Evolutionary conservation across 2,888 invertebrate genomes (phyloP).

Genomic region (Lasius fuliginosus): DNA sequence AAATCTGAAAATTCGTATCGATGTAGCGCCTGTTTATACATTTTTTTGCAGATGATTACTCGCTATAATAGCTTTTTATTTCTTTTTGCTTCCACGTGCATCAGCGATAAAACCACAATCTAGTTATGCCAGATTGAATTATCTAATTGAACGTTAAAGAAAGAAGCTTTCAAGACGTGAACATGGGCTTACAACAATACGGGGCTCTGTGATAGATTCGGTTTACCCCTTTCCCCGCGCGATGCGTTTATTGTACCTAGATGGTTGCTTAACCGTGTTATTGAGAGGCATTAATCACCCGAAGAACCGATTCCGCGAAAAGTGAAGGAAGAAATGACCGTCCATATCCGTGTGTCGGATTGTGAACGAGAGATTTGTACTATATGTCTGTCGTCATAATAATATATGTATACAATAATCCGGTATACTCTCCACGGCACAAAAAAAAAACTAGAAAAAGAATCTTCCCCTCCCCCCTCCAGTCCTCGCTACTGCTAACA

Average conservation of each 20-base stretch:
- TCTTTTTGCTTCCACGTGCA: slow-evolving; percentile 48
- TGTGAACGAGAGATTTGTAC: slow-evolving; percentile 72
- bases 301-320: slow-evolving; percentile 49
- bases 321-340: slow-evolving; percentile 64
- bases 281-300: slow-evolving; percentile 29
- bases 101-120: slow-evolving; percentile 51
- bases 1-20: slow-evolving; percentile 54
- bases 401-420: slow-evolving; percentile 51
- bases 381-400: slow-evolving; percentile 61
- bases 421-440: slow-evolving; percentile 60
- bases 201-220: background rate
- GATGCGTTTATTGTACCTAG: slow-evolving; percentile 37
- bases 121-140: slow-evolving; percentile 42
- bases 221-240: slow-evolving; percentile 53
- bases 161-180: slow-evolving; percentile 19
- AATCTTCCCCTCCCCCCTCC: slow-evolving; percentile 52
- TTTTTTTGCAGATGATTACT: slow-evolving; percentile 53
- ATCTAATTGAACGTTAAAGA: slow-evolving; percentile 26
- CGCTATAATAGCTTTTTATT: slow-evolving; percentile 40
- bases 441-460: slow-evolving; percentile 60
- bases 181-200: slow-evolving; percentile 42
- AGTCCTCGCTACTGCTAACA: slow-evolving; percentile 60
- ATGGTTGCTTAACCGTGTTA: slow-evolving; percentile 41
- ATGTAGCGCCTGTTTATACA: slow-evolving; percentile 62
- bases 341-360: slow-evolving; percentile 55